These are phyloP conservation scores for Myoxocephalus aenaeus DNA, from an alignment of 2,797 vertebrate species.

Conservation along the genomic window DNA sequence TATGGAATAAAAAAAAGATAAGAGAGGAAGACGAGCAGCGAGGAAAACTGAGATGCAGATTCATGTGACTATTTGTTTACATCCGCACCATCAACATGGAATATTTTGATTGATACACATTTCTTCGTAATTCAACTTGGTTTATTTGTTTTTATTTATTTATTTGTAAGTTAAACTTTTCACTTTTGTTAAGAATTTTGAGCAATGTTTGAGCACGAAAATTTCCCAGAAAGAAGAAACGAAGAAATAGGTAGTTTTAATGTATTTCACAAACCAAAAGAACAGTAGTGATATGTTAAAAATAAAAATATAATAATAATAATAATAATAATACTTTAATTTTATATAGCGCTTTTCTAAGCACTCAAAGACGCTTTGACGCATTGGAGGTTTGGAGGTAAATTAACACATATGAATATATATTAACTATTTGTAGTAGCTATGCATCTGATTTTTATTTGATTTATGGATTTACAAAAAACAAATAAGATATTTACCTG, in stretches of 20 bases:
- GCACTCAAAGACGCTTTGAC: too few species aligned
- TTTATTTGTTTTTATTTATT: too few species aligned
- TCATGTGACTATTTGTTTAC: too few species aligned
- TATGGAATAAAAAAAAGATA: too few species aligned
- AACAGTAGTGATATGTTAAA: not conserved
- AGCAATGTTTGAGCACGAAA: not conserved
- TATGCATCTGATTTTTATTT: not conserved
- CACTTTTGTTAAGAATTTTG: not conserved
- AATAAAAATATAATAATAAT: not conserved
- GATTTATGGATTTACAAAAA: not conserved
- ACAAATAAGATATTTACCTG: too few species aligned
- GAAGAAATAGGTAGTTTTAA: not conserved
- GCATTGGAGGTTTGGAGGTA: not conserved
- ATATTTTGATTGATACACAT: not conserved
- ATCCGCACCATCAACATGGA: not conserved
- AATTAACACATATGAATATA: not conserved
- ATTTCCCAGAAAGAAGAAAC: not conserved
- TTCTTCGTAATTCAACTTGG: not conserved
- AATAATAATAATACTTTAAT: too few species aligned
- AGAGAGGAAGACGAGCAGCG: not conserved
- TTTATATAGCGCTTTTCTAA: too few species aligned
- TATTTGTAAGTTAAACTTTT: too few species aligned
- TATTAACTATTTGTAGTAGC: not conserved
- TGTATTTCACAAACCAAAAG: not conserved
- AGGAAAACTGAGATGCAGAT: not conserved